Evolutionary conservation across 2,113 vertebrate species (phyloP), one percentile per base, ranked within the genome.

Genomic region (Cyprinodon tularosa): DNA sequence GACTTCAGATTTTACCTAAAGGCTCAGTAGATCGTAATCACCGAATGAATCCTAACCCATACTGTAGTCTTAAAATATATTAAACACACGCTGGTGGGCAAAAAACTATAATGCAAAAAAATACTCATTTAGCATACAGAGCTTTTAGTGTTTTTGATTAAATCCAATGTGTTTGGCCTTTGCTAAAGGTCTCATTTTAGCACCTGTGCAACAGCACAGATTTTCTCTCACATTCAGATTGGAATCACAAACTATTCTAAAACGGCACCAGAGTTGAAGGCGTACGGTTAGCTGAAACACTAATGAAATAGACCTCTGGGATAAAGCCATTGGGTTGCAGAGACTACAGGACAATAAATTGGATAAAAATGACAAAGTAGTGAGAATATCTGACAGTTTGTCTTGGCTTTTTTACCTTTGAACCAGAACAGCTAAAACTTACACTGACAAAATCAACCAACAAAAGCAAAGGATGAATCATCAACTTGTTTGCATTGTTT

Each of bases 261-360:
- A 47, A 80, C 81, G 83, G 82, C 78, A 44, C 64, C 57, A 66
- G 76, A 77, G 48, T 59, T 80, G 22, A 70, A 80, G 36, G 86
- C 88, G 84, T 40, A 45, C 48, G 82, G 89, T 88, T 75, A 79
- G 79, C 36, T 76, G 67, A 72, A 64, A 86, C 74, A 82, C 44
- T 78, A 73, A 50, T 50, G 69, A 76, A 84, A 87, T 78, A 65
- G 42, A 65, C 68, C 84, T 83, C 17, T 12, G 53, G 84, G 79
- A 82, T 84, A 72, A 88, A 74, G 36, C 71, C 73, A 85, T 84
- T 83, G 71, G 77, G 12, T 83, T 74, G 67, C 82, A 88, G 84
- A 84, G 75, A 84, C 59, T 57, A 72, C 75, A 48, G 48, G 53
- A 80, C 77, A 73, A 61, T 71, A 66, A 66, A 68, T 74, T 64